These are phyloP conservation scores for Diplazon laetatorius DNA, from an alignment of 2,888 invertebrate genomes.

Conservation along the genomic window DNA sequence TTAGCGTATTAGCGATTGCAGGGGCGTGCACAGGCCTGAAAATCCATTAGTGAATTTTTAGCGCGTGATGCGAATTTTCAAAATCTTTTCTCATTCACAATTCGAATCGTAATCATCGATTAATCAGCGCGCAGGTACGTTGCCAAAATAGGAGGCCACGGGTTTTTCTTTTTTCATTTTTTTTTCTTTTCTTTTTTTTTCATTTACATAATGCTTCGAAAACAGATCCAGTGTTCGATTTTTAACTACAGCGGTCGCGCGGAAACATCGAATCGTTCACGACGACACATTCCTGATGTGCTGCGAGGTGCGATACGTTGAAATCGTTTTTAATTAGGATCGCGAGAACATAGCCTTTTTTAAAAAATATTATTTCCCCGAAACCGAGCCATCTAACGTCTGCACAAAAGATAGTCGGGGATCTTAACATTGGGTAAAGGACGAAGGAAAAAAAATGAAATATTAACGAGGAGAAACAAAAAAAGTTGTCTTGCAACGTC, in stretches of 20 bases:
- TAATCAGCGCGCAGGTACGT: constrained; percentile 42
- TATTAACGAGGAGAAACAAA: not conserved
- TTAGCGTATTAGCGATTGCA: constrained; percentile 65
- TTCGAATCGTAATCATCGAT: constrained; percentile 58
- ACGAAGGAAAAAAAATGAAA: constrained; percentile 17
- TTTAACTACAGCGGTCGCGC: constrained; percentile 41
- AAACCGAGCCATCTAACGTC: constrained; percentile 16
- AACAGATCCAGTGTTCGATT: constrained; percentile 57
- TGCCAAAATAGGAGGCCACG: constrained; percentile 13
- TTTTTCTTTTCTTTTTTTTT: constrained; percentile 49
- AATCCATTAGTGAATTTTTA: constrained; percentile 67
- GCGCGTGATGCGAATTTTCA: constrained; percentile 56
- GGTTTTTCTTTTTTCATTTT: constrained; percentile 12
- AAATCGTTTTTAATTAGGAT: constrained; percentile 37
- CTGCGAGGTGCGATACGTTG: constrained; percentile 38
- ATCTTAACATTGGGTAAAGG: constrained; percentile 5
- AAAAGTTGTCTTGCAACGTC: constrained; percentile 35
- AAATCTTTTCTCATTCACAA: constrained; percentile 15
- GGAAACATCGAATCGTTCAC: constrained; percentile 34
- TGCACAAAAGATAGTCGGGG: constrained; percentile 17
- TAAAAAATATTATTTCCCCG: constrained; percentile 7
- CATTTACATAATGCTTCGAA: constrained; percentile 42
- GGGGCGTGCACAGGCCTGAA: constrained; percentile 71
- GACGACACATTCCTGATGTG: constrained; percentile 58
- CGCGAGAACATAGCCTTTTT: constrained; percentile 31